A percentile compares a stretch with the other conserved stretches of the same genome.
Evolutionary conservation across 2,888 invertebrate genomes (phyloP).

Genomic region (Pediacus dermestoides): DNA sequence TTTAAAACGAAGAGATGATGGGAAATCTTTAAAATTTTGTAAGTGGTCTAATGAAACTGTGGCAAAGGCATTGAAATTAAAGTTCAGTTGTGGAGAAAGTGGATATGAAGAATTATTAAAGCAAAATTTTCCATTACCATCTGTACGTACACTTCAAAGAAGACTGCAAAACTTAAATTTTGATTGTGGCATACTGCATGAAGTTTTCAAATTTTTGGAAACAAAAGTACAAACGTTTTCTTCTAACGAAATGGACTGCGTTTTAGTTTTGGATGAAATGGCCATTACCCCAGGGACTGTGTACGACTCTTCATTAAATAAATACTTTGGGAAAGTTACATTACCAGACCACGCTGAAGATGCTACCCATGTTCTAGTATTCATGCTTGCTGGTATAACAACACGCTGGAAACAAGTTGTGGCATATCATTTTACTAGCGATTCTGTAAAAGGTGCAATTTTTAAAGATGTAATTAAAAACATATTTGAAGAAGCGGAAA

Average conservation of each 20-base stretch:
- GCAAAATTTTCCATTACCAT: slow-evolving; percentile 23
- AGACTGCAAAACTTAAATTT: slow-evolving; percentile 22
- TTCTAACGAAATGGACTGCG: slow-evolving; percentile 19
- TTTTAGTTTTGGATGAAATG: slow-evolving; percentile 24
- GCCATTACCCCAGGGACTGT: slow-evolving; percentile 20
- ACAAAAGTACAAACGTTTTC: too few relatives aligned
- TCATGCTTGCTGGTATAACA: slow-evolving; percentile 31
- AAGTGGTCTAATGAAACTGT: slow-evolving; percentile 21
- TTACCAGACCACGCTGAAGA: slow-evolving; percentile 21
- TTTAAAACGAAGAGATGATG: slow-evolving; percentile 12
- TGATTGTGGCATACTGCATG: slow-evolving; percentile 20
- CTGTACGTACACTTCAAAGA: slow-evolving; percentile 23
- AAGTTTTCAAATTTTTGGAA: slow-evolving; percentile 21
- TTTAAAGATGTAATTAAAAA: slow-evolving; percentile 23
- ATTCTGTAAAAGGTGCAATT: slow-evolving; percentile 25
- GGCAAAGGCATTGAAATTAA: slow-evolving; percentile 19
- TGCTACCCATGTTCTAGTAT: slow-evolving; percentile 31
- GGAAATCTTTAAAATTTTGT: slow-evolving; percentile 15
- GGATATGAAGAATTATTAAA: slow-evolving; percentile 21
- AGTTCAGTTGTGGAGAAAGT: slow-evolving; percentile 18
- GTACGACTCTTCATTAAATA: slow-evolving; percentile 22
- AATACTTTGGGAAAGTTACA: slow-evolving; percentile 26
- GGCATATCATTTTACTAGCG: slow-evolving; percentile 31
- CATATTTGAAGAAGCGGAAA: slow-evolving; percentile 21
- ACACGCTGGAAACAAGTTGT: slow-evolving; percentile 34